phyloP scores from a whole-genome alignment of 2,797 vertebrate species.

The Decapterus maruadsi region DNA sequence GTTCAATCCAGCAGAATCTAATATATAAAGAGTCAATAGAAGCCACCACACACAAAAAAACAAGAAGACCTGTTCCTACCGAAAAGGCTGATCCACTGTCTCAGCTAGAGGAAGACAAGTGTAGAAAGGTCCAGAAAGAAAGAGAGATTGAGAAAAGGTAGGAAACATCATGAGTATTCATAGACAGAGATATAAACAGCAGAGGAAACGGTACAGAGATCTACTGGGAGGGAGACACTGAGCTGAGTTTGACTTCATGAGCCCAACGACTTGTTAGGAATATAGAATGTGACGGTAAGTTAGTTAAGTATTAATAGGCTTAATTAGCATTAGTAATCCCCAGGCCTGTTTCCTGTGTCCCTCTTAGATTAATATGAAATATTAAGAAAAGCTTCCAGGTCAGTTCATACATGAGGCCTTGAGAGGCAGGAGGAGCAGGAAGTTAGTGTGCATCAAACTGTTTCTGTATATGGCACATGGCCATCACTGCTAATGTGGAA shows the following conservation, averaged over 20 bases:
- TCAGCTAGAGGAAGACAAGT: slow-evolving; percentile 76
- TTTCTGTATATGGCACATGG: no score
- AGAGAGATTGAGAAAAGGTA: slow-evolving; percentile 61
- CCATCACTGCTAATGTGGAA: no score
- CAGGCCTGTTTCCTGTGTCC: neutral
- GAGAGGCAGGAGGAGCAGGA: no score
- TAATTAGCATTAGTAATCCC: neutral
- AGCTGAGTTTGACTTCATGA: neutral
- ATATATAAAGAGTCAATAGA: slow-evolving; percentile 8
- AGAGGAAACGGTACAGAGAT: slow-evolving; percentile 28
- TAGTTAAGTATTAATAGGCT: neutral
- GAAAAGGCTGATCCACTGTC: slow-evolving; percentile 83
- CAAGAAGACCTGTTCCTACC: slow-evolving; percentile 83
- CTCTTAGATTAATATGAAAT: neutral
- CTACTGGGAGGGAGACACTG: neutral
- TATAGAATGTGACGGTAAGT: neutral
- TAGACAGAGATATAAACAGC: slow-evolving; percentile 39
- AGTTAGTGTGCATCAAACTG: no score
- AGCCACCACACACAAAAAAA: slow-evolving; percentile 51
- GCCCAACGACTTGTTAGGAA: neutral
- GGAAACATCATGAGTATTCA: slow-evolving; percentile 55
- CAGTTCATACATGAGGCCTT: no score
- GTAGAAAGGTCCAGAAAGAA: slow-evolving; percentile 62
- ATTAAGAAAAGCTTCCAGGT: neutral
- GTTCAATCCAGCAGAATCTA: slow-evolving; percentile 17